Percentiles rank a stretch among this genome's conserved stretches.
These are phyloP conservation scores for Hylia prasina DNA, from an alignment of 2,113 vertebrate genomes.

Conservation along the genomic window DNA sequence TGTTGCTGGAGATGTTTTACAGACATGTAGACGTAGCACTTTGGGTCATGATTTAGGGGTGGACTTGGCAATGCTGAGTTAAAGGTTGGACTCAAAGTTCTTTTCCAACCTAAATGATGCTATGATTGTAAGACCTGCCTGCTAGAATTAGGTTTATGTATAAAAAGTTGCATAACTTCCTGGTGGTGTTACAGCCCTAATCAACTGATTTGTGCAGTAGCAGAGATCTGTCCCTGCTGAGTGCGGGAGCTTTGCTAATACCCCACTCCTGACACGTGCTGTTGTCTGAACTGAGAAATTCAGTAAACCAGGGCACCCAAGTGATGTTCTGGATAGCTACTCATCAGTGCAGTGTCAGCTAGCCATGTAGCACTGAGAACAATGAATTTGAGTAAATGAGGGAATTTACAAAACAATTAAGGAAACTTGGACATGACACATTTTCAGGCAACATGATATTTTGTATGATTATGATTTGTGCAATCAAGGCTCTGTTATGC, in stretches of 20 bases:
- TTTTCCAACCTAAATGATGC: not conserved
- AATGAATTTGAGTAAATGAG: not conserved
- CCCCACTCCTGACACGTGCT: accelerated
- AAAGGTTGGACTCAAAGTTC: not conserved
- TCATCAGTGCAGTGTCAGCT: not conserved
- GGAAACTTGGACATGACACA: not conserved
- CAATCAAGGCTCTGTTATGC: not conserved
- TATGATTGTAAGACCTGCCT: not conserved
- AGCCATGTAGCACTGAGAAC: not conserved
- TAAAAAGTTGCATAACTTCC: not conserved
- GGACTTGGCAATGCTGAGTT: not conserved
- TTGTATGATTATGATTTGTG: not conserved
- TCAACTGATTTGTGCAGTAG: not conserved
- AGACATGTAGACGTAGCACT: not conserved
- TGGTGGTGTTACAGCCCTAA: not conserved
- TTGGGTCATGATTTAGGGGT: not conserved
- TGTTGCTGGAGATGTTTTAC: not conserved
- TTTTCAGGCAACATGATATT: not conserved
- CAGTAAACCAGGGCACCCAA: not conserved
- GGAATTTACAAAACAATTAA: not conserved
- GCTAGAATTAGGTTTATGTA: not conserved
- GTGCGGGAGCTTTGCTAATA: not conserved
- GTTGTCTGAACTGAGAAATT: not conserved
- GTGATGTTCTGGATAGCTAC: accelerated
- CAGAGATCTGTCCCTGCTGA: not conserved